Conservation (phyloP, 2,888 invertebrate species). For the Cryptocephalus primarius region DNA sequence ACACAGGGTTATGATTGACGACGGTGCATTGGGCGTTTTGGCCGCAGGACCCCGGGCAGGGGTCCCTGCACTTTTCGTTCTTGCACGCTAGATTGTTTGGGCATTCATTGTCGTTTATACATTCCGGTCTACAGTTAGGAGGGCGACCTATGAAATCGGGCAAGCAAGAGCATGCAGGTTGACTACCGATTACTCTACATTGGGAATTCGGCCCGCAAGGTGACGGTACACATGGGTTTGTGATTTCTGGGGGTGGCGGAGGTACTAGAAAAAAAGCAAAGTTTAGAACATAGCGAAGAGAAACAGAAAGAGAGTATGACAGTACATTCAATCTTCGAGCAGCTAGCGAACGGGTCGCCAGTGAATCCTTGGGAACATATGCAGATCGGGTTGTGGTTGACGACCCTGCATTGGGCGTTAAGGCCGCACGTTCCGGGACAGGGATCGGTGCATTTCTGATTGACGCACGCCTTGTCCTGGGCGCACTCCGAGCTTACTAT, state of each 20-base stretch:
- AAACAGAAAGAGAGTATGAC: background rate
- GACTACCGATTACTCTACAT: constrained; percentile 67
- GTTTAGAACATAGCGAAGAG: background rate
- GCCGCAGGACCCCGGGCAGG: constrained; percentile 72
- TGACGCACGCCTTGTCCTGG: constrained; percentile 49
- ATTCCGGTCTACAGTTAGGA: constrained; percentile 78
- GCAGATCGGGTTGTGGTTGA: constrained; percentile 59
- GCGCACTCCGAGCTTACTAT: constrained; percentile 55
- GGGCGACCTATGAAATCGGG: constrained; percentile 73
- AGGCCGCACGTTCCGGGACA: constrained; percentile 54
- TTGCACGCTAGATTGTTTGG: constrained; percentile 70
- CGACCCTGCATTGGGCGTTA: constrained; percentile 54
- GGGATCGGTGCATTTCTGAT: constrained; percentile 55
- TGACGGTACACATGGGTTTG: constrained; percentile 66
- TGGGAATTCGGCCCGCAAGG: constrained; percentile 78
- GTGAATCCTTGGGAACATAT: constrained; percentile 50
- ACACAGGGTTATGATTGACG: constrained; percentile 72
- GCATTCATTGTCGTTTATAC: constrained; percentile 70
- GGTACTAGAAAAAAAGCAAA: constrained; percentile 32
- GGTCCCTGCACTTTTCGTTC: constrained; percentile 72
- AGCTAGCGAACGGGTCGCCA: constrained; percentile 53
- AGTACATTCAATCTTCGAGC: constrained; percentile 32
- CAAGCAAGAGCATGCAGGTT: constrained; percentile 77
- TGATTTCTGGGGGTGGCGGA: constrained; percentile 32
- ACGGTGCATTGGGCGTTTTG: constrained; percentile 70